A percentile compares a stretch with the other conserved stretches of the same genome.
Evolutionary conservation across 1,140 invertebrate species (phyloP).

Genomic region (Xylocopa sonorina): DNA sequence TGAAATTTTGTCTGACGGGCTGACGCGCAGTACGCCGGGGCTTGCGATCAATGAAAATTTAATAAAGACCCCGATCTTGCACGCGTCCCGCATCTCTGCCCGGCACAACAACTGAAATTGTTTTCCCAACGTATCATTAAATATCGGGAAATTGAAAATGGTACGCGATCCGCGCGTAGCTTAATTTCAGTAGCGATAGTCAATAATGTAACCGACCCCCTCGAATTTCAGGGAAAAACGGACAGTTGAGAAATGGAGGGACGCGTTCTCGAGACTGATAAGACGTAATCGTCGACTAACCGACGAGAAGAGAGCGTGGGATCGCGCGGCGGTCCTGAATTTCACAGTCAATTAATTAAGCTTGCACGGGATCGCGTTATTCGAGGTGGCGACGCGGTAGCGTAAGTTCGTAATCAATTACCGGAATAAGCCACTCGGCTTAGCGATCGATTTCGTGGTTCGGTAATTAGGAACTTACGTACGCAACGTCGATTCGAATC

Average conservation of each 20-base stretch:
- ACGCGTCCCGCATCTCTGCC: not conserved
- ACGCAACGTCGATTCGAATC: conserved; percentile 11
- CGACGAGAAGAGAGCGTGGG: no score
- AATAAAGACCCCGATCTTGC: conserved; percentile 16
- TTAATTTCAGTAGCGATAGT: not conserved
- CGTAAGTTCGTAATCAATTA: conserved; percentile 27
- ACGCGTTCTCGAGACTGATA: not conserved
- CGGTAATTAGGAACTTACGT: conserved; percentile 35
- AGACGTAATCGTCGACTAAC: not conserved
- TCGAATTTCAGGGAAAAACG: no score
- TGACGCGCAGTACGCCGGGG: not conserved
- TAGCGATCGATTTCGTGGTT: conserved; percentile 19
- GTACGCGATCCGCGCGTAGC: not conserved
- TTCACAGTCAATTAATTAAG: conserved; percentile 12
- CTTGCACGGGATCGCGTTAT: not conserved
- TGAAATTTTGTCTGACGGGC: not conserved
- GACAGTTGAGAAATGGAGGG: no score
- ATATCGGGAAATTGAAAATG: conserved; percentile 8
- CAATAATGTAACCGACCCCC: not conserved
- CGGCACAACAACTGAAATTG: not conserved
- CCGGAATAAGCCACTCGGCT: conserved; percentile 22
- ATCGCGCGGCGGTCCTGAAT: not conserved
- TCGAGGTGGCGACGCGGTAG: conserved; percentile 3
- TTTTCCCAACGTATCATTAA: conserved; percentile 6
- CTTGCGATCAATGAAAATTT: conserved; percentile 37